Evolutionary conservation across 2,888 invertebrate genomes (phyloP), one percentile per base, ranked within the genome.

Genomic region (Torymus texanus): DNA sequence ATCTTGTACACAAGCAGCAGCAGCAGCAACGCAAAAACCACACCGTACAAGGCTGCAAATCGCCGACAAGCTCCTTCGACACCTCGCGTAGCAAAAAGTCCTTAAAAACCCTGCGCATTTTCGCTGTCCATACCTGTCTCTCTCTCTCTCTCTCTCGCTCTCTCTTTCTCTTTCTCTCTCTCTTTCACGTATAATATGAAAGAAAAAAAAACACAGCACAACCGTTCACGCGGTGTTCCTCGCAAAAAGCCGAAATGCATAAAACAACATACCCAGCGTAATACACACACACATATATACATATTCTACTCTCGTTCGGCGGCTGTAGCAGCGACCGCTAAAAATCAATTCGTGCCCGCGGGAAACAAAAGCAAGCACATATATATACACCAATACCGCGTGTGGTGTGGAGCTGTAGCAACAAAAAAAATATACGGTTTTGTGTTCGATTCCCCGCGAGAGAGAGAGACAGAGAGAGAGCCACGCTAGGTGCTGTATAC

Each of bases 331-430:
- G 8, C 41, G 41, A 72, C 77, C 72, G 72, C 53, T 78, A 21
- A 66, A 78, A 78, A 72, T 72, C 72, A 72, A 78, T 78, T 78
- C 76, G 70, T 56, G 87, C 84, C 82, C 83, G 82, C 83, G 82
- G 29, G 56, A 68, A 51, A 75, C 61, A 68, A 59, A 75, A 66
- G 53, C 61, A 53, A 58, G 18, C n/a, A 55, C 41, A 16, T 62
- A 13, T n/a, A 59, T 1, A n/a, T 70, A 63, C 72, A 73, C 68
- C 41, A 68, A 13, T n/a, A 12, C n/a, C 2, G 21, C 21, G 21
- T 21, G 21, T 21, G 21, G 21, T 21, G 2, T 21, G 21, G 21
- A 2, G 5, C 16, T 13, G 62, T 18, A 14, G 11, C 51, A 21
- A 21, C 21, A 21, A 70, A 63, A 63, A 41, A 41, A 50, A 50